A percentile compares a stretch with the other conserved stretches of the same genome.
Evolutionary conservation across 2,888 invertebrate species (phyloP).

Genomic region (Hypercompe scribonia): DNA sequence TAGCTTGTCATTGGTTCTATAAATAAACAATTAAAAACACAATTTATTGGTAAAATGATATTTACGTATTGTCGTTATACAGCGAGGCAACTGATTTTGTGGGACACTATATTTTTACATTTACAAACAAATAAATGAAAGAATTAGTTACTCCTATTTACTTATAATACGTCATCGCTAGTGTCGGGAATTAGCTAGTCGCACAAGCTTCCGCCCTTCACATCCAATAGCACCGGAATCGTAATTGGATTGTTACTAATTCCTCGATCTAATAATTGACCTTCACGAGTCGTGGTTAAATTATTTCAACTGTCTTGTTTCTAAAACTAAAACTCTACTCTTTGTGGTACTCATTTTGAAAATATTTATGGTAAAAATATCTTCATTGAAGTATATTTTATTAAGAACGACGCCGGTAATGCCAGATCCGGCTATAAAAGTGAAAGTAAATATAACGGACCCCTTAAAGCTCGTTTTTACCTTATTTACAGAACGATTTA

Average conservation of each 20-base stretch:
- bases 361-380: not conserved
- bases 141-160: not conserved
- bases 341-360: not conserved
- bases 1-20: not conserved
- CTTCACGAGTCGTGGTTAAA: not conserved
- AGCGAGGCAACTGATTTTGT: not conserved
- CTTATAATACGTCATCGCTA: not conserved
- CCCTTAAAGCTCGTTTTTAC: constrained; percentile 1
- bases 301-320: not conserved
- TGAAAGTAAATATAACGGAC: constrained; percentile 15
- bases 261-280: not conserved
- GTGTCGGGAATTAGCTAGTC: not conserved
- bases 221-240: not conserved
- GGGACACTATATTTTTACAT: not conserved
- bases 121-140: not conserved
- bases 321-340: not conserved
- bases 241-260: not conserved
- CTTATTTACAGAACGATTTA: not conserved
- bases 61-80: not conserved
- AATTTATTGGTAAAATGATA: not conserved
- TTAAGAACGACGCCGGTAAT: not conserved
- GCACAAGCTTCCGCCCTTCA: not conserved
- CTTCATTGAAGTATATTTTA: not conserved
- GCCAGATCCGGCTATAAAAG: not conserved
- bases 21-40: not conserved